Percentiles rank a stretch among this genome's conserved stretches.
Conservation (phyloP, 2,797 vertebrate species). For the Peromyscus melanophrys region DNA sequence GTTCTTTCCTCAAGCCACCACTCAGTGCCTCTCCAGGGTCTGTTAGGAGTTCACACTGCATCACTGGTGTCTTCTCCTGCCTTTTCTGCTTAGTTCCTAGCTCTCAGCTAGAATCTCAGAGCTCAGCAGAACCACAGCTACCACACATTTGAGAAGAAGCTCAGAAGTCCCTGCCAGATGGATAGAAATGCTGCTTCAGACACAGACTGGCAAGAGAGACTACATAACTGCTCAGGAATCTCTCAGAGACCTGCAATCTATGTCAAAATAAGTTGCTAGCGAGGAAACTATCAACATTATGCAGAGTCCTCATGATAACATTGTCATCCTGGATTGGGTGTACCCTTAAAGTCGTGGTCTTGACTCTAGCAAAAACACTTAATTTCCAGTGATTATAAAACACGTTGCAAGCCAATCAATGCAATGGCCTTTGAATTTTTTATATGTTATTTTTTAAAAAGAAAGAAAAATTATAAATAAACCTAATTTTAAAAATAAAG, state of each 20-base stretch:
- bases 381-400: constrained; percentile 31
- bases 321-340: background rate
- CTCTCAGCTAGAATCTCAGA: background rate
- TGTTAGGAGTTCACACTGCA: background rate
- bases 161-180: constrained; percentile 16
- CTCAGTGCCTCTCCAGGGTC: too few species aligned
- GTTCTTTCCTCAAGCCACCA: background rate
- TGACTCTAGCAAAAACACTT: background rate
- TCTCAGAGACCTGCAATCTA: background rate
- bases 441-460: background rate
- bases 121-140: background rate
- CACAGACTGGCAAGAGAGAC: constrained; percentile 39
- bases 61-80: background rate
- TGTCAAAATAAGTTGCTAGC: constrained; percentile 5
- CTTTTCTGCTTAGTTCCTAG: background rate
- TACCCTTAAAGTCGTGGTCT: background rate
- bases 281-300: constrained; percentile 23
- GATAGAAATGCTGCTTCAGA: constrained; percentile 51
- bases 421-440: background rate
- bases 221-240: background rate
- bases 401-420: background rate
- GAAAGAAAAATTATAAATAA: background rate
- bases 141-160: background rate
- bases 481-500: background rate
- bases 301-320: background rate